A percentile compares a stretch with the other conserved stretches of the same genome.
Conservation (phyloP, 2,113 vertebrate species). For the Gracilinanus agilis region DNA sequence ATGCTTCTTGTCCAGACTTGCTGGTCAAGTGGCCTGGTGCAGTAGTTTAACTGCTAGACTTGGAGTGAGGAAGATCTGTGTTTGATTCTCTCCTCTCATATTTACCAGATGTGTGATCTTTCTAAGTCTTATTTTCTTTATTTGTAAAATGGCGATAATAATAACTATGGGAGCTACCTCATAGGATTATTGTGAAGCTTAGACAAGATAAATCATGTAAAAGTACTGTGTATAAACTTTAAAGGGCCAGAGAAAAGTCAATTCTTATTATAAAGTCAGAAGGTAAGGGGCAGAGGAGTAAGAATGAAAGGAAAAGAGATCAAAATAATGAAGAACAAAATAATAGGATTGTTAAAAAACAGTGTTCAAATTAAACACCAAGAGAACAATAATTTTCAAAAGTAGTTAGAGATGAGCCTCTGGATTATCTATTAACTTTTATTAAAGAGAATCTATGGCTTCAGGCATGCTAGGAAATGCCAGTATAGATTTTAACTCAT, state of each 20-base stretch:
- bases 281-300: background rate
- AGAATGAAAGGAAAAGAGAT: slow-evolving; percentile 41
- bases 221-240: background rate
- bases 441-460: slow-evolving; percentile 60
- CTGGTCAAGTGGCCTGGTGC: background rate
- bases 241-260: background rate
- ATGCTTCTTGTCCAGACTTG: background rate
- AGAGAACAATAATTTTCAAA: slow-evolving; percentile 38
- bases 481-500: slow-evolving; percentile 46
- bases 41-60: background rate
- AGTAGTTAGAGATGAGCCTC: slow-evolving; percentile 49
- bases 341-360: slow-evolving; percentile 35
- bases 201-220: background rate
- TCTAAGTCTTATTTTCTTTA: background rate
- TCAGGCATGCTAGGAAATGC: slow-evolving; percentile 36
- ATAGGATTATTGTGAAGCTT: background rate
- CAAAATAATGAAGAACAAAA: slow-evolving; percentile 20
- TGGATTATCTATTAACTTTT: slow-evolving; percentile 33
- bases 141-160: background rate
- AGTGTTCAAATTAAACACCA: slow-evolving; percentile 26
- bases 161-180: background rate
- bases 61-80: background rate
- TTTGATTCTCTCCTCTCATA: background rate
- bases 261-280: background rate
- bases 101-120: background rate